These are phyloP conservation scores for Cryptosula pallasiana DNA, from an alignment of 2,888 invertebrate species.

Conservation along the genomic window DNA sequence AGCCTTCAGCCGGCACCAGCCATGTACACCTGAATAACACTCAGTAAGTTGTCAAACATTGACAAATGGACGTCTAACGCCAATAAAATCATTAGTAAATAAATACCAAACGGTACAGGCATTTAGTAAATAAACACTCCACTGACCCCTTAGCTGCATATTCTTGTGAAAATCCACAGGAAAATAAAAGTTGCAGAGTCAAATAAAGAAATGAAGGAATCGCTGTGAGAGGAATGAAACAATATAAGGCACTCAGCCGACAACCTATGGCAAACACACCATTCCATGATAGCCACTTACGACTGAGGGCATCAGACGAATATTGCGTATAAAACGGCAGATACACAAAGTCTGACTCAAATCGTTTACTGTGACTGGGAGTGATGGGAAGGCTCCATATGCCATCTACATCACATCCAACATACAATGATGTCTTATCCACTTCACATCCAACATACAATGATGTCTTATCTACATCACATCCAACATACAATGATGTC, in stretches of 20 bases:
- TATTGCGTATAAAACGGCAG: slow-evolving; percentile 11
- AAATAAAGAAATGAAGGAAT: not conserved
- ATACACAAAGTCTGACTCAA: slow-evolving; percentile 11
- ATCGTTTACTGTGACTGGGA: not conserved
- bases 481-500: not conserved
- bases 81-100: no score
- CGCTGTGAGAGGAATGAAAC: not conserved
- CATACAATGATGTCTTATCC: not conserved
- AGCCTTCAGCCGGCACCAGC: no score
- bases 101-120: no score
- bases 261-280: not conserved
- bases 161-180: no score
- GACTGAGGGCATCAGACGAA: not conserved
- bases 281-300: slow-evolving; percentile 8
- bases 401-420: not conserved
- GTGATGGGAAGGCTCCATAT: not conserved
- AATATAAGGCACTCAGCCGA: not conserved
- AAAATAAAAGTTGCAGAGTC: not conserved
- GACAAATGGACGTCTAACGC: no score
- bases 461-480: not conserved
- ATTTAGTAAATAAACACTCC: no score
- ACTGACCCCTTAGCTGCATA: no score
- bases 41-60: no score
- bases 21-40: no score
- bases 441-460: not conserved